Evolutionary conservation across 2,797 vertebrate genomes (phyloP).

Genomic region (Eulemur mongoz): DNA sequence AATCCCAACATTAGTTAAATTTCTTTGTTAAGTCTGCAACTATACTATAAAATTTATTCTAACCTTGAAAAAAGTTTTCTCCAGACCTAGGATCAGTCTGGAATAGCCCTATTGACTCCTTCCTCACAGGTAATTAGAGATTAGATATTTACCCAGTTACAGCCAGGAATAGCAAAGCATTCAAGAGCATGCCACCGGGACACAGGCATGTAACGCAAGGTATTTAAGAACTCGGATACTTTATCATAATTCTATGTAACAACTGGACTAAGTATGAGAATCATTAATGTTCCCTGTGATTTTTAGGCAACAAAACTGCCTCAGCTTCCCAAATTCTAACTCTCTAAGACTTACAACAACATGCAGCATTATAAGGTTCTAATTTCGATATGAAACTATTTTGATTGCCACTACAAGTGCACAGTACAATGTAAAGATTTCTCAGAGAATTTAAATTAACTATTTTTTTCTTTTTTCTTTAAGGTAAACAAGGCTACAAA

Average conservation of each 20-base stretch:
- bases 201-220: not conserved
- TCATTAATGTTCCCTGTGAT: not conserved
- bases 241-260: not conserved
- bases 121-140: not conserved
- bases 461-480: not conserved
- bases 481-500: not conserved
- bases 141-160: not conserved
- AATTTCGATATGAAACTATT: not conserved
- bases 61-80: conserved; percentile 7
- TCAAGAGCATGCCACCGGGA: not conserved
- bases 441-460: not conserved
- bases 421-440: not conserved
- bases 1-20: not conserved
- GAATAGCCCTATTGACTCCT: not conserved
- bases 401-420: not conserved
- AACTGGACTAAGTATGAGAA: not conserved
- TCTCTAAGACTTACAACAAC: not conserved
- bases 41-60: not conserved
- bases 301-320: not conserved
- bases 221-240: not conserved
- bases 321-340: not conserved
- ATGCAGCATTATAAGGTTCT: not conserved
- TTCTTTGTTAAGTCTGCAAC: not conserved
- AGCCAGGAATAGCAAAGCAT: not conserved
- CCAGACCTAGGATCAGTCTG: not conserved